Percentiles rank a stretch among this genome's conserved stretches.
Evolutionary conservation across 2,113 vertebrate genomes (phyloP).

Genomic region (Murina feae): DNA sequence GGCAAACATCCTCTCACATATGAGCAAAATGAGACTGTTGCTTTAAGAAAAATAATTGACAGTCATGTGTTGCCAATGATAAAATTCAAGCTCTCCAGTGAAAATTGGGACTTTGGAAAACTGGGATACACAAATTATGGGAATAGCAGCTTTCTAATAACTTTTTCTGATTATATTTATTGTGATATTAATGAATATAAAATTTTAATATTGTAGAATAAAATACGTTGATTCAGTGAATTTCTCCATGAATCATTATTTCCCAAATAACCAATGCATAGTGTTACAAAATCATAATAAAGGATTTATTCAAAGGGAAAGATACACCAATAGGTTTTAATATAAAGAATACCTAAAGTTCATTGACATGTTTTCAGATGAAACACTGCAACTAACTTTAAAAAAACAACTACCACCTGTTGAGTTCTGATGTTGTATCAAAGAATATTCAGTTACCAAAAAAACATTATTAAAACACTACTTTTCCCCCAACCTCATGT

Average conservation of each 20-base stretch:
- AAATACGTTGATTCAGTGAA: neutral
- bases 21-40: neutral
- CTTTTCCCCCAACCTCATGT: neutral
- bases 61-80: neutral
- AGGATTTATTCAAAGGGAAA: neutral
- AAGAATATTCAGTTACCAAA: slow-evolving; percentile 25
- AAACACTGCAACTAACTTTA: neutral
- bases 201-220: neutral
- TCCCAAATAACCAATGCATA: neutral
- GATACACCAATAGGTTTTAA: neutral
- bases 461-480: neutral
- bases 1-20: slow-evolving; percentile 16
- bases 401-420: neutral
- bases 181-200: neutral
- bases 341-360: neutral
- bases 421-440: neutral
- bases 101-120: neutral
- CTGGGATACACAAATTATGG: neutral
- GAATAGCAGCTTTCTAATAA: neutral
- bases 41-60: neutral
- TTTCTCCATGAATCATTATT: neutral
- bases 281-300: neutral
- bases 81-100: slow-evolving; percentile 21
- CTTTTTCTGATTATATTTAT: neutral
- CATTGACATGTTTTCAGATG: neutral